phyloP scores from a whole-genome alignment of 2,888 invertebrate species.

The Allophyes oxyacanthae region DNA sequence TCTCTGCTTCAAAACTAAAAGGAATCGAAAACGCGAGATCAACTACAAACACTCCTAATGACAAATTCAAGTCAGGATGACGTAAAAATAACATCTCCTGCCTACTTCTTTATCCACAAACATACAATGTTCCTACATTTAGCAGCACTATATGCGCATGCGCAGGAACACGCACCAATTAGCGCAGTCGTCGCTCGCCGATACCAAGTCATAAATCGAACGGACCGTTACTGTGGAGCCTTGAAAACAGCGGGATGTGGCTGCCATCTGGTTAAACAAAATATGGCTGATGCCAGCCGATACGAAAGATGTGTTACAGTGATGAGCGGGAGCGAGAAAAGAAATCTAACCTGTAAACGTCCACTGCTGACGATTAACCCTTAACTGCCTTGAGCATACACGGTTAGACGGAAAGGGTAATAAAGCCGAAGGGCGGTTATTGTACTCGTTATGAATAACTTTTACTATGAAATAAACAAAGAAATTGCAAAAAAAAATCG shows the following conservation, averaged over 20 bases:
- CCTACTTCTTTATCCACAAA: constrained; percentile 3
- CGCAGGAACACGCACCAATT: constrained; percentile 81
- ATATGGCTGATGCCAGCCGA: neutral
- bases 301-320: neutral
- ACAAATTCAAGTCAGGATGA: no score
- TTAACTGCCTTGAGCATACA: no score
- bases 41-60: no score
- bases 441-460: no score
- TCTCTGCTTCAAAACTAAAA: no score
- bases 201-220: constrained; percentile 77
- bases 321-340: neutral
- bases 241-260: constrained; percentile 45
- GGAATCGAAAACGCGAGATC: no score
- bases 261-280: constrained; percentile 8
- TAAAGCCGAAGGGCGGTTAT: no score
- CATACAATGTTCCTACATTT: constrained; percentile 42
- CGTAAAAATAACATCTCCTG: constrained; percentile 1
- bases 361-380: no score
- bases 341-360: no score
- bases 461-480: no score
- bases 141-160: constrained; percentile 53
- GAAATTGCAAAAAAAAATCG: no score
- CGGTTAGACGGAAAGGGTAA: no score
- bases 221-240: constrained; percentile 72
- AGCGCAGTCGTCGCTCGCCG: constrained; percentile 73